Conservation (phyloP, 2,797 vertebrate genomes). For the Hylomyscus alleni region DNA sequence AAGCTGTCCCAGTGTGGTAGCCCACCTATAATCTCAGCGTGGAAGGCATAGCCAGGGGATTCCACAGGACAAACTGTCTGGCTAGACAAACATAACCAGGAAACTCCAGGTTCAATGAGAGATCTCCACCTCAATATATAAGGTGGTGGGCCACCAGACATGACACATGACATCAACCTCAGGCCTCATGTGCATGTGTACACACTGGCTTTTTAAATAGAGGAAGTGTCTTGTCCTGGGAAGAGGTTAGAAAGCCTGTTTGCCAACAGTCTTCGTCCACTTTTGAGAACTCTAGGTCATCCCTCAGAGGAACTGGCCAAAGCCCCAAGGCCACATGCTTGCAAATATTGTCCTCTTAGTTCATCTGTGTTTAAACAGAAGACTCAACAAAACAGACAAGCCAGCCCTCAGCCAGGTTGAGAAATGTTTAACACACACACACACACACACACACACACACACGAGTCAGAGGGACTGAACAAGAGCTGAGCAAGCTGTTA, state of each 20-base stretch:
- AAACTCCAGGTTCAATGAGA: neutral
- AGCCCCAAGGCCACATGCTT: neutral
- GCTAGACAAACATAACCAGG: neutral
- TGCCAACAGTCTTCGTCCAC: neutral
- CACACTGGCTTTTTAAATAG: neutral
- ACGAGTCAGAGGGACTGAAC: neutral
- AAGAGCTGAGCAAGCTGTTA: neutral
- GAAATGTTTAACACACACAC: neutral
- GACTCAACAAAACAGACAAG: neutral
- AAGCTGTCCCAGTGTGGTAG: neutral
- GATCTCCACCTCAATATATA: neutral
- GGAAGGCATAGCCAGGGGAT: neutral
- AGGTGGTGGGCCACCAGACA: neutral
- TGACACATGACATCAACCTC: neutral
- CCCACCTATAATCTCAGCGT: neutral
- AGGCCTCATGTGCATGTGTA: neutral
- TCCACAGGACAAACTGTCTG: neutral
- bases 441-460: neutral
- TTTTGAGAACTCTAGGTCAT: neutral
- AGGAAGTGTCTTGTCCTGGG: neutral
- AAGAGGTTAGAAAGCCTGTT: neutral
- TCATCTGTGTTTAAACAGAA: neutral
- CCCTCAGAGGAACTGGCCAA: neutral
- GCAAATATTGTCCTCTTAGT: neutral
- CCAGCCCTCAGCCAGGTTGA: neutral